Conservation (phyloP, 1,140 invertebrate species). For the Psix sp. region DNA sequence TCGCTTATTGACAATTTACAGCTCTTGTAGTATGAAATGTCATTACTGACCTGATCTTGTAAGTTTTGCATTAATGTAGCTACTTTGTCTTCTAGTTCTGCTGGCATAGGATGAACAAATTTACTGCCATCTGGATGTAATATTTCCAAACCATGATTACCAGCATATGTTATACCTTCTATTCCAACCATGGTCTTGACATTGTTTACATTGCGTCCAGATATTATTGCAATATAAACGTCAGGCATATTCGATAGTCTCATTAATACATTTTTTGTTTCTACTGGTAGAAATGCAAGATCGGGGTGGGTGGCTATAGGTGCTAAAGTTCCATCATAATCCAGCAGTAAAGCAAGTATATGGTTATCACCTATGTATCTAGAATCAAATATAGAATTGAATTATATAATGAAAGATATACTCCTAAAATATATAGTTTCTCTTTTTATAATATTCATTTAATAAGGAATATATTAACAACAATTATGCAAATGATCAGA, state of each 20-base stretch:
- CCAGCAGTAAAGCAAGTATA: constrained; percentile 89
- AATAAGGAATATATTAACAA: no score
- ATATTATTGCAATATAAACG: constrained; percentile 92
- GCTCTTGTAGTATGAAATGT: background rate
- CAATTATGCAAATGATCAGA: no score
- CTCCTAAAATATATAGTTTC: no score
- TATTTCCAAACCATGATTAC: constrained; percentile 93
- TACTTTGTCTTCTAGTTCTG: constrained; percentile 89
- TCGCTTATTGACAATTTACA: no score
- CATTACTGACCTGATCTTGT: constrained; percentile 84
- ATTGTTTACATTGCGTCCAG: constrained; percentile 90
- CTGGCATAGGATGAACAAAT: constrained; percentile 93
- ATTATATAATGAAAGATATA: constrained; percentile 59
- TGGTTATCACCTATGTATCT: constrained; percentile 91
- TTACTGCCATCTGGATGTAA: constrained; percentile 92
- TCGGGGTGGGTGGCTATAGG: constrained; percentile 93
- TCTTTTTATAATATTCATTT: no score
- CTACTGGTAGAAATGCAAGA: constrained; percentile 87
- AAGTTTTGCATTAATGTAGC: constrained; percentile 85
- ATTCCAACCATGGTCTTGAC: constrained; percentile 94
- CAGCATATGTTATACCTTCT: constrained; percentile 92
- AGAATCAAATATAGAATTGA: constrained; percentile 68
- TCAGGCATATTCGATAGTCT: constrained; percentile 91
- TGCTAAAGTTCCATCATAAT: constrained; percentile 93
- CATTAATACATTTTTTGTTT: constrained; percentile 90